Conservation (phyloP, 2,113 vertebrate species). For the Trichomycterus rosablanca region DNA sequence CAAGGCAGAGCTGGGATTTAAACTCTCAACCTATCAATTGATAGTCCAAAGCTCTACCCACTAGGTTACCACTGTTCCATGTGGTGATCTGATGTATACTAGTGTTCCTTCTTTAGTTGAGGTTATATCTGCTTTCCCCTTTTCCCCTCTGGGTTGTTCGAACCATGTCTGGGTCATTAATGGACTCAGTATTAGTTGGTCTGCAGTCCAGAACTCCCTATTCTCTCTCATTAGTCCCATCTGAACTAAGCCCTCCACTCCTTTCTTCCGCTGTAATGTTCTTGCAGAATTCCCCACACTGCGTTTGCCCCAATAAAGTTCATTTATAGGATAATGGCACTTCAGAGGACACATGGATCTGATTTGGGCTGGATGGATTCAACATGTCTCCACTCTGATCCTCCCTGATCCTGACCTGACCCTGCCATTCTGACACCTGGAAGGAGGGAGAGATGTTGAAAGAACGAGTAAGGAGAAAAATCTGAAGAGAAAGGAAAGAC, state of each 20-base stretch:
- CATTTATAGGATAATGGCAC: slow-evolving; percentile 71
- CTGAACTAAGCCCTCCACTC: slow-evolving; percentile 38
- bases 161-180: slow-evolving; percentile 51
- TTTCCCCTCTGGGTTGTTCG: slow-evolving; percentile 53
- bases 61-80: too few relatives aligned
- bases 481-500: slow-evolving; percentile 41
- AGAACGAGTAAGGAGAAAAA: slow-evolving; percentile 21
- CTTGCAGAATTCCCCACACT: slow-evolving; percentile 61
- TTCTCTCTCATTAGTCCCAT: slow-evolving; percentile 59
- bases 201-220: slow-evolving; percentile 20
- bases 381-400: slow-evolving; percentile 53
- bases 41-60: too few relatives aligned
- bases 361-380: slow-evolving; percentile 73
- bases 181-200: slow-evolving; percentile 47
- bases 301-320: slow-evolving; percentile 76
- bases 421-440: slow-evolving; percentile 71
- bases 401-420: slow-evolving; percentile 59
- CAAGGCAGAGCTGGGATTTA: too few relatives aligned
- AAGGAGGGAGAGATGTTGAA: slow-evolving; percentile 49
- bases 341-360: slow-evolving; percentile 75
- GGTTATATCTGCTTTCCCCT: neutral
- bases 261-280: slow-evolving; percentile 53
- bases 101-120: neutral
- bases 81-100: neutral
- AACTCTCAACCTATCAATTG: too few relatives aligned